phyloP scores from a whole-genome alignment of 1,140 invertebrate genomes.

The Carcinoscorpius rotundicauda region DNA sequence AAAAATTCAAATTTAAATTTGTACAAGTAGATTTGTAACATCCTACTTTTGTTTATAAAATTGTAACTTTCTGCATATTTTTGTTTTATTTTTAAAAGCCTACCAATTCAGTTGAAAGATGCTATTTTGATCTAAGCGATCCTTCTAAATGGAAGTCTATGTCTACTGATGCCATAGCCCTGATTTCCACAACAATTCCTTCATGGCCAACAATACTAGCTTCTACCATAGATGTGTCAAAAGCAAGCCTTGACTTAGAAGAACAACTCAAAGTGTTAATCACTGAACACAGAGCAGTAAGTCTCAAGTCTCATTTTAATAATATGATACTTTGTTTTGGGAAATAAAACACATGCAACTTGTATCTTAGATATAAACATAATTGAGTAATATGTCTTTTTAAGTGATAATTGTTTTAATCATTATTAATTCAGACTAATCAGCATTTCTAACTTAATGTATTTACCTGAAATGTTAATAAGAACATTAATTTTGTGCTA shows the following conservation, averaged over 20 bases:
- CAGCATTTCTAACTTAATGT: no score
- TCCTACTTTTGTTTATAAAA: not conserved
- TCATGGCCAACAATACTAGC: not conserved
- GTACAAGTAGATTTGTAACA: no score
- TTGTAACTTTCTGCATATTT: constrained; percentile 1
- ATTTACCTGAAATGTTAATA: no score
- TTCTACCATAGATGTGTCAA: constrained; percentile 27
- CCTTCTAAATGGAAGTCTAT: constrained; percentile 35
- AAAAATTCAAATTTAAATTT: no score
- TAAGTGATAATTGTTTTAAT: no score
- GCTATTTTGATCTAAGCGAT: constrained; percentile 33
- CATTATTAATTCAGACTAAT: no score
- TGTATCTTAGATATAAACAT: no score
- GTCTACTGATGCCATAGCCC: constrained; percentile 33
- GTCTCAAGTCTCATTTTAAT: constrained; percentile 1
- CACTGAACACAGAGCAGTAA: constrained; percentile 30
- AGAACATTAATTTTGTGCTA: no score
- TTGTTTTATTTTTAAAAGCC: constrained; percentile 23
- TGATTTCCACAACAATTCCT: constrained; percentile 12
- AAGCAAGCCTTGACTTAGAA: constrained; percentile 27
- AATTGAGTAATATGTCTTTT: no score
- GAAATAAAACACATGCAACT: no score
- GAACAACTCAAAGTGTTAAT: not conserved
- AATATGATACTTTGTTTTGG: no score
- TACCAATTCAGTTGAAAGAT: constrained; percentile 29